Percentiles rank a stretch among this genome's conserved stretches.
These are phyloP conservation scores for Batillaria attramentaria DNA, from an alignment of 1,140 invertebrate genomes.

Conservation along the genomic window DNA sequence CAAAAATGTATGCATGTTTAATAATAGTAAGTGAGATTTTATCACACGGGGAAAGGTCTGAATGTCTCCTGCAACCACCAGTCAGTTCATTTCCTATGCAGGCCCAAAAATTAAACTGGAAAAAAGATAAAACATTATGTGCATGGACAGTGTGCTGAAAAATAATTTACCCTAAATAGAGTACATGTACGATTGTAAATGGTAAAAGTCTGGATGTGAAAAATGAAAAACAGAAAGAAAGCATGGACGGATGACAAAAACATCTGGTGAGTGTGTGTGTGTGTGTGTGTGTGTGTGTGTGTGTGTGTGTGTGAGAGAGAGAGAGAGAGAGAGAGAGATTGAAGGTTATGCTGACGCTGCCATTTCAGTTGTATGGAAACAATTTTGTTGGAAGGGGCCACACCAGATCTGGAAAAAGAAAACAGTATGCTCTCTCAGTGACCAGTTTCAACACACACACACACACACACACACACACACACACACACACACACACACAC, in stretches of 20 bases:
- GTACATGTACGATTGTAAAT: not conserved
- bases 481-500: not conserved
- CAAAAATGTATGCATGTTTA: no score
- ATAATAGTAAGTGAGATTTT: no score
- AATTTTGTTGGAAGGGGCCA: constrained; percentile 59
- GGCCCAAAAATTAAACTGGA: not conserved
- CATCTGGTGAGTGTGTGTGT: not conserved
- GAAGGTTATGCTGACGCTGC: not conserved
- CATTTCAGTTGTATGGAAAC: constrained; percentile 57
- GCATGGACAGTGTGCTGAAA: not conserved
- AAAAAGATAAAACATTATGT: not conserved
- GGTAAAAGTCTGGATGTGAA: not conserved
- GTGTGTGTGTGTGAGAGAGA: not conserved
- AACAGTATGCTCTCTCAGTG: not conserved
- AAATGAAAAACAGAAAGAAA: not conserved
- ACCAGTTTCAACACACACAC: not conserved
- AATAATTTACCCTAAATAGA: not conserved
- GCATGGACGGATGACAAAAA: not conserved
- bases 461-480: not conserved
- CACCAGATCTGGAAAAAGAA: constrained; percentile 57
- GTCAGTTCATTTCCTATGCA: not conserved
- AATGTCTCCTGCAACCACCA: no score
- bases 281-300: not conserved
- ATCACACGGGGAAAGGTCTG: no score
- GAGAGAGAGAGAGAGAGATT: not conserved